phyloP scores from a whole-genome alignment of 2,888 invertebrate genomes.

The Drosophila greeni region DNA sequence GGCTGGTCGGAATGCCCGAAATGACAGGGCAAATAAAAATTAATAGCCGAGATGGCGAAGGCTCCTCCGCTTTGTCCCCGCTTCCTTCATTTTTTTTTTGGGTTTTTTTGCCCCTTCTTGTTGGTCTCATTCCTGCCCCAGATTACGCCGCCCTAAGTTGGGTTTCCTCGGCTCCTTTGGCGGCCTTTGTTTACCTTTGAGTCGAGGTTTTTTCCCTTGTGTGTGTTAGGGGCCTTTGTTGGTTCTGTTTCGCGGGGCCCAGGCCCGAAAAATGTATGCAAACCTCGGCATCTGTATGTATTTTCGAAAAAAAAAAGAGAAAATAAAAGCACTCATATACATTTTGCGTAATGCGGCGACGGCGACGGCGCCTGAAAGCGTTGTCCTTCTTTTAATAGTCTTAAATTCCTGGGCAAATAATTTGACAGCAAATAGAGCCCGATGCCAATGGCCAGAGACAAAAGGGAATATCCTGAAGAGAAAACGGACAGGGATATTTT shows the following conservation, averaged over 20 bases:
- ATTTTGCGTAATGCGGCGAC: conserved; percentile 61
- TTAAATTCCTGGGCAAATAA: conserved; percentile 68
- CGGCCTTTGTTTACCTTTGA: conserved; percentile 68
- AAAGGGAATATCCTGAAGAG: neutral
- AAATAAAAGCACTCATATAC: conserved; percentile 18
- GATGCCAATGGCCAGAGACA: conserved; percentile 29
- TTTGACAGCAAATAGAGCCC: conserved; percentile 57
- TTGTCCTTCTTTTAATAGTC: conserved; percentile 58
- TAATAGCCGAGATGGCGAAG: conserved; percentile 59
- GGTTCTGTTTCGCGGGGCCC: conserved; percentile 66
- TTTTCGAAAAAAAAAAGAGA: conserved; percentile 16
- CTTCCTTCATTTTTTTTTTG: neutral
- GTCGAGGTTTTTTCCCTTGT: conserved; percentile 50
- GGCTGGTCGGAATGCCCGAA: conserved; percentile 58
- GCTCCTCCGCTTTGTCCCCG: conserved; percentile 6
- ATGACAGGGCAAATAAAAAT: conserved; percentile 71
- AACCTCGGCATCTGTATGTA: conserved; percentile 30
- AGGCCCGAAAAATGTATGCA: conserved; percentile 23
- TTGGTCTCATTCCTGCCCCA: conserved; percentile 12
- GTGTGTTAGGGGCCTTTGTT: conserved; percentile 58
- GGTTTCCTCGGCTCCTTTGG: conserved; percentile 54
- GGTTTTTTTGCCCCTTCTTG: neutral
- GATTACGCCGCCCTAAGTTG: conserved; percentile 17
- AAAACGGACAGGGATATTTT: conserved; percentile 8
- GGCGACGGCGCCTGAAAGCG: conserved; percentile 47